Evolutionary conservation across 2,113 vertebrate genomes (phyloP), one percentile per base, ranked within the genome.

Genomic region (Lophius piscatorius): DNA sequence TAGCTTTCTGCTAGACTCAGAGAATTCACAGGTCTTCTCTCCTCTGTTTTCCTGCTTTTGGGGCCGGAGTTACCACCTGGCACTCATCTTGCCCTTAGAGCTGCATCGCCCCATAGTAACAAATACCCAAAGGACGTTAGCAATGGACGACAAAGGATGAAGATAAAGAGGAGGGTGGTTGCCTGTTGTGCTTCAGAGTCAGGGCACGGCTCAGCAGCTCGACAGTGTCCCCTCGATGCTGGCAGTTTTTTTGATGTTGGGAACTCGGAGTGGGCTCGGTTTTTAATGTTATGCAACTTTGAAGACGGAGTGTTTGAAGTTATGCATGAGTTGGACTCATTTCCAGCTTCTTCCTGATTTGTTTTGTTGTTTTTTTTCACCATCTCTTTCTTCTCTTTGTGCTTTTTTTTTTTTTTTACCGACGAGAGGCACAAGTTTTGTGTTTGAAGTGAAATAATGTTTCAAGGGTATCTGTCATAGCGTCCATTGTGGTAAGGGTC

Each of bases 211-310:
- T 74, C 71, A 47, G 77, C 74, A 62, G 71, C 77, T 74, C 63
- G 50, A 71, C 76, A 35, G 69, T 62, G 82, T 82, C 81, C 80
- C 87, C 75, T 76, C 70, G 60, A 80, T 86, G 68, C 78, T 58
- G 70, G 29, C 48, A 63, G 63, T 26, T 45, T 72, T 84, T 78
- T 89, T 89, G 86, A 89, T 86, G 86, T 89, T 22, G 63, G 76
- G 63, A 79, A 79, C 75, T 77, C 42, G 20, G 59, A 83, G 69
- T 63, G 73, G 81, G 74, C 74, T 79, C 39, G 58, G 36, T 82
- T 86, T 89, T 88, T 91, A 90, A 91, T 90, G 85, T 78, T 86
- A 87, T 86, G 88, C 84, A 90, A 90, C 87, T 91, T 88, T 91
- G 88, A 91, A 91, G 88, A 84, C 70, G 59, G 77, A 59, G 76